These are phyloP conservation scores for Tromatobia lineatoria DNA, from an alignment of 2,888 invertebrate species.

Conservation along the genomic window DNA sequence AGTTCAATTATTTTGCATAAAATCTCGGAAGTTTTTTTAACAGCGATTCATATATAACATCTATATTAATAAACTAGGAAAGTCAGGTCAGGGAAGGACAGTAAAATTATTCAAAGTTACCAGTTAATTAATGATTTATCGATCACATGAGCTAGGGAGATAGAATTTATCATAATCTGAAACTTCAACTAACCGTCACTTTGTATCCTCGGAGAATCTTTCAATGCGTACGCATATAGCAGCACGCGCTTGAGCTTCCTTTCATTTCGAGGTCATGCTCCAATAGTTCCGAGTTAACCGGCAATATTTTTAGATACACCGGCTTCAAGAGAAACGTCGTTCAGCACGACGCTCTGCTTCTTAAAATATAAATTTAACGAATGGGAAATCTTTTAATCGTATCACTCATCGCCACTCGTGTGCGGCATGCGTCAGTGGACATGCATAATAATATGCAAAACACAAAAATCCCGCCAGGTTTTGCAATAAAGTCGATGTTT, in stretches of 20 bases:
- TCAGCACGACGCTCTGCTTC: conserved; percentile 15
- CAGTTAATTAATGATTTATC: neutral
- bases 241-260: neutral
- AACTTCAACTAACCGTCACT: neutral
- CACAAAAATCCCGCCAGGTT: no score
- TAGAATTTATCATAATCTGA: neutral
- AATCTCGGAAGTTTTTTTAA: no score
- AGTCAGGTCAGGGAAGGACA: no score
- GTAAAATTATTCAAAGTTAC: no score
- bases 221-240: neutral
- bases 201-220: neutral
- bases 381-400: conserved; percentile 14
- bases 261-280: conserved; percentile 30
- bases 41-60: no score
- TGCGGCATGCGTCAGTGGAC: neutral
- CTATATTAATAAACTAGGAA: no score
- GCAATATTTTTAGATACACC: conserved; percentile 59
- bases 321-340: conserved; percentile 31
- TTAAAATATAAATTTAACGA: conserved; percentile 51
- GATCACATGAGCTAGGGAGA: neutral
- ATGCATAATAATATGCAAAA: neutral
- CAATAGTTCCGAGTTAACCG: conserved; percentile 37
- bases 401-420: conserved; percentile 19
- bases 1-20: no score
- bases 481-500: no score